Conservation (phyloP, 2,113 vertebrate genomes). For the Andinoacara biseriatus region DNA sequence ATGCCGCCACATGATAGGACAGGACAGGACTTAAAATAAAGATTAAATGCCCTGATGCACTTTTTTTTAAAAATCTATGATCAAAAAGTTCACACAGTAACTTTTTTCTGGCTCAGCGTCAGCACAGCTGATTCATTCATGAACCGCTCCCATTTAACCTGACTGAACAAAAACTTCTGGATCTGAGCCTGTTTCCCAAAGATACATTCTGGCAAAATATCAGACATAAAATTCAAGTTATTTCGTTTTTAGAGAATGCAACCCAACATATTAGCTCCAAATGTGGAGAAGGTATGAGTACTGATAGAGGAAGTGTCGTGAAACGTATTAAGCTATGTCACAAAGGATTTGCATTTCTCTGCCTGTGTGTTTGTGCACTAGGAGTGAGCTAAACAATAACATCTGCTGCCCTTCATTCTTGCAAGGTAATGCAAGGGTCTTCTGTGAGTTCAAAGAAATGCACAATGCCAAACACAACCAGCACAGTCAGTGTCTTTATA, state of each 20-base stretch:
- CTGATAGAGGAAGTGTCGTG: background rate
- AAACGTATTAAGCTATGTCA: background rate
- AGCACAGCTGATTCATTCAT: constrained; percentile 24
- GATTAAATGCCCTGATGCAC: too few species aligned
- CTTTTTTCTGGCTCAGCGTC: constrained; percentile 4
- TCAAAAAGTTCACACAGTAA: background rate
- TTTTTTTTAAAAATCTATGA: background rate
- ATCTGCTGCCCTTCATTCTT: constrained; percentile 22
- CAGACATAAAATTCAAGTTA: background rate
- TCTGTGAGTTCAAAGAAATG: constrained; percentile 6
- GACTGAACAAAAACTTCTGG: constrained; percentile 45
- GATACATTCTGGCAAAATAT: constrained; percentile 21
- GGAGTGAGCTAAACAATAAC: constrained; percentile 14
- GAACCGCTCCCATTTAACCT: constrained; percentile 34
- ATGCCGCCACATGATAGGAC: constrained; percentile 6
- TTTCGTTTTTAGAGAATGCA: constrained; percentile 4
- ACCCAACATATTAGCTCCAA: background rate
- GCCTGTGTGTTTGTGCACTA: constrained; percentile 26
- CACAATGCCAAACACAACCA: background rate
- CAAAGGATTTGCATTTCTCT: constrained; percentile 4
- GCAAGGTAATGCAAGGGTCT: background rate
- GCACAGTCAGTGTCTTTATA: background rate
- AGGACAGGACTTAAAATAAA: background rate
- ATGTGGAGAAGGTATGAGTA: background rate
- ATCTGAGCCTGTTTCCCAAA: constrained; percentile 9